Evolutionary conservation across 2,888 invertebrate species (phyloP), one percentile per base, ranked within the genome.

Genomic region (Diploptera punctata): DNA sequence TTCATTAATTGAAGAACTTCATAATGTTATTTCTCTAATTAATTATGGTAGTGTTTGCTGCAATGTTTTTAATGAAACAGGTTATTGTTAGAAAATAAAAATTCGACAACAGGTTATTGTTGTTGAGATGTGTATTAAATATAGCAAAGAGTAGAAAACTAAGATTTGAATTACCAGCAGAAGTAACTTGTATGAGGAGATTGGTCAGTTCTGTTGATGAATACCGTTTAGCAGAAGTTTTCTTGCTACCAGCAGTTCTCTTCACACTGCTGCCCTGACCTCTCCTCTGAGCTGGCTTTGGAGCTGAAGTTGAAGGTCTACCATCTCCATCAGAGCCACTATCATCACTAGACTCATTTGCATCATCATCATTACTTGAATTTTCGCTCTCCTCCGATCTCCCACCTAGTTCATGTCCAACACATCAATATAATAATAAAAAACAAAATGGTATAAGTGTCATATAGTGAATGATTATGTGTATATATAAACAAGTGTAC

Each of bases 101-200:
- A n/a, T n/a, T n/a, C n/a, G n/a, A n/a, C n/a, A n/a, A n/a, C n/a
- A n/a, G n/a, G n/a, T n/a, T n/a, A n/a, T n/a, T n/a, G n/a, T n/a
- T n/a, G n/a, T n/a, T n/a, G n/a, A n/a, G n/a, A n/a, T n/a, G n/a
- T n/a, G n/a, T n/a, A n/a, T n/a, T n/a, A n/a, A n/a, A n/a, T n/a
- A n/a, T n/a, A n/a, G n/a, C n/a, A n/a, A n/a, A n/a, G n/a, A n/a
- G n/a, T n/a, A n/a, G n/a, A n/a, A n/a, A n/a, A n/a, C n/a, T n/a
- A n/a, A n/a, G n/a, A n/a, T n/a, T n/a, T n/a, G n/a, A 49, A 38
- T 38, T 47, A 67, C 67, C 67, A 18, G 67, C 47, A 47, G 49
- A 1, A 24, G 24, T 24, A 24, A 47, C 49, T 47, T 67, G 47
- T 24, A 10, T 47, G 38, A 67, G 26, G 16, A 29, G 5, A 13